Percentiles rank a stretch among this genome's conserved stretches.
Conservation (phyloP, 2,797 vertebrate species). For the Fundulus diaphanus region DNA sequence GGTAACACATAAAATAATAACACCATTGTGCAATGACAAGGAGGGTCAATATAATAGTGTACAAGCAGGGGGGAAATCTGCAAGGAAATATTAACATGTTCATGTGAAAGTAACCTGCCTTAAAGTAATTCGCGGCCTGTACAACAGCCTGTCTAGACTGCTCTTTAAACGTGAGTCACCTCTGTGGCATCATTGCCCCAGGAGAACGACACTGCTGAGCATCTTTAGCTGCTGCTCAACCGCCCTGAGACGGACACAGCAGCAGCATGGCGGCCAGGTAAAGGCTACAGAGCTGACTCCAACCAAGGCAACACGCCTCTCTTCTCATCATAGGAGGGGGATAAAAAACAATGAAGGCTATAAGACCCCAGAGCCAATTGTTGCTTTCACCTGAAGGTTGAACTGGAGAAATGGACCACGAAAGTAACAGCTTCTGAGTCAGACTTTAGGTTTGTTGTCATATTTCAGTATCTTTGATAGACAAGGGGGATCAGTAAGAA, state of each 20-base stretch:
- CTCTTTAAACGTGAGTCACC: slow-evolving; percentile 52
- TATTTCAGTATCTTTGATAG: background rate
- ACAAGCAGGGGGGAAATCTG: slow-evolving; percentile 3
- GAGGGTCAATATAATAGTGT: background rate
- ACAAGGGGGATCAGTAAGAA: background rate
- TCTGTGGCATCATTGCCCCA: slow-evolving; percentile 37
- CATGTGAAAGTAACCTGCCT: background rate
- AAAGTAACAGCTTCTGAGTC: slow-evolving; percentile 25
- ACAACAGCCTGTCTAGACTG: slow-evolving; percentile 30
- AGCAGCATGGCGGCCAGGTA: slow-evolving; percentile 9
- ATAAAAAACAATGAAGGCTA: background rate
- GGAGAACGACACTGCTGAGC: slow-evolving; percentile 33
- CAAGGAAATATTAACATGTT: slow-evolving; percentile 12
- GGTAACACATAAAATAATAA: background rate
- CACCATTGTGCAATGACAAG: background rate
- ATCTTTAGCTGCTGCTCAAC: slow-evolving; percentile 49
- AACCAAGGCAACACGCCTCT: slow-evolving; percentile 24
- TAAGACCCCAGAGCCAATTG: slow-evolving; percentile 22
- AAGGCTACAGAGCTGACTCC: slow-evolving; percentile 25
- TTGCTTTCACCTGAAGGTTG: slow-evolving; percentile 44
- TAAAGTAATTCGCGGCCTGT: slow-evolving; percentile 40
- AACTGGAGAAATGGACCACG: slow-evolving; percentile 16
- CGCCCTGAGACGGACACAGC: slow-evolving; percentile 34
- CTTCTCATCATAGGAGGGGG: slow-evolving; percentile 9
- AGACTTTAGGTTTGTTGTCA: slow-evolving; percentile 23